These are phyloP conservation scores for Morpho achilles DNA, from an alignment of 2,888 invertebrate species.

Conservation along the genomic window DNA sequence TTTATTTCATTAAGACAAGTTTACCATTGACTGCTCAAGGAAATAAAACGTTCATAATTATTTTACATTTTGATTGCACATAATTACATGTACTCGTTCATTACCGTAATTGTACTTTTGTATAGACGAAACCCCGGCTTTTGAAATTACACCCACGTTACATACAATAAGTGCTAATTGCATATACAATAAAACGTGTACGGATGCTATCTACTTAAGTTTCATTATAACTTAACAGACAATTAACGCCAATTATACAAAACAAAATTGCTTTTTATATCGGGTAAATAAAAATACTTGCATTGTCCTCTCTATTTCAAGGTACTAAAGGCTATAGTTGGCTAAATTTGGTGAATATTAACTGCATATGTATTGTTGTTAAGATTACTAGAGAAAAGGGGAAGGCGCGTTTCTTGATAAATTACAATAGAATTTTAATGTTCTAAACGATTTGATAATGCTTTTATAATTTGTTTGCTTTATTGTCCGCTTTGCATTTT, in stretches of 20 bases:
- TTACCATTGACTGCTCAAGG: constrained; percentile 10
- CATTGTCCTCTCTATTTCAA: constrained; percentile 32
- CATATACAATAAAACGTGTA: constrained; percentile 50
- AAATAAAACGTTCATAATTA: constrained; percentile 16
- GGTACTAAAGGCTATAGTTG: constrained; percentile 23
- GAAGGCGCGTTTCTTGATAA: constrained; percentile 62
- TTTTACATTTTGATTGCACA: constrained; percentile 23
- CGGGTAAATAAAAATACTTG: constrained; percentile 7
- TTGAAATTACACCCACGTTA: constrained; percentile 50
- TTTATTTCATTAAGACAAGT: too few species aligned
- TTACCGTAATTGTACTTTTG: constrained; percentile 51
- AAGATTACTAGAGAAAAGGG: constrained; percentile 50
- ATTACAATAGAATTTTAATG: constrained; percentile 70
- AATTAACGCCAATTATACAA: constrained; percentile 68
- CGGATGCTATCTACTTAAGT: constrained; percentile 67
- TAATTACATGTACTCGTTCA: constrained; percentile 49
- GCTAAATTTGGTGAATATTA: constrained; percentile 4
- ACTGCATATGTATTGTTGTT: constrained; percentile 22
- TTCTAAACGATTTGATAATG: constrained; percentile 60
- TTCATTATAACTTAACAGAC: constrained; percentile 72
- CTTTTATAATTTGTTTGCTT: constrained; percentile 75
- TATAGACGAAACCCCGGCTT: constrained; percentile 39
- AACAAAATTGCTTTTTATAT: constrained; percentile 34
- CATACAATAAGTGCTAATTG: constrained; percentile 63
- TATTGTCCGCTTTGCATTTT: constrained; percentile 67